A percentile compares a stretch with the other conserved stretches of the same genome.
Conservation (phyloP, 92 coral and sea anemone species). For the Porites evermanni region DNA sequence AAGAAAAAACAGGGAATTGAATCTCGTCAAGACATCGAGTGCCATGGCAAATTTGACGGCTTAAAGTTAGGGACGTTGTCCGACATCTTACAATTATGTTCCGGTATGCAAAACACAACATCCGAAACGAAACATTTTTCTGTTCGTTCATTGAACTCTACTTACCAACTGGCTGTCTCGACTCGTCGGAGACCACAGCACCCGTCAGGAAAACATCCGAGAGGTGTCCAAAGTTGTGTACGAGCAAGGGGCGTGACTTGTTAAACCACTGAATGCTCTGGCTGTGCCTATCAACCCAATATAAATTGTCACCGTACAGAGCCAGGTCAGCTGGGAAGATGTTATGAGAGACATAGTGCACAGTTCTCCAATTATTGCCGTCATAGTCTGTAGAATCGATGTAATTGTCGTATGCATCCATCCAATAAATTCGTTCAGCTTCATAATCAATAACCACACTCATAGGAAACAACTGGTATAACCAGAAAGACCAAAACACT, state of each 20-base stretch:
- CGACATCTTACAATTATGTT: too few relatives aligned
- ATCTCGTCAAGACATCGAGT: too few relatives aligned
- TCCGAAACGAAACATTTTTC: too few relatives aligned
- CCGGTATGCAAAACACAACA: too few relatives aligned
- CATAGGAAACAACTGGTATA: conserved; percentile 28
- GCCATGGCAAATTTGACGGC: too few relatives aligned
- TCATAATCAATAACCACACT: conserved; percentile 68
- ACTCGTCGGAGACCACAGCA: conserved; percentile 43
- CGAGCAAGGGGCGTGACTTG: neutral
- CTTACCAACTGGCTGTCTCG: conserved; percentile 66
- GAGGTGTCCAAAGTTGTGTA: conserved; percentile 42
- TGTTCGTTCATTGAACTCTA: neutral
- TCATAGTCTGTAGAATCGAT: conserved; percentile 63
- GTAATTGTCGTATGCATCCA: conserved; percentile 66
- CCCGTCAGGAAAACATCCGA: conserved; percentile 30
- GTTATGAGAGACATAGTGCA: neutral
- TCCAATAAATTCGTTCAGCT: conserved; percentile 57
- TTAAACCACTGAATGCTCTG: conserved; percentile 26
- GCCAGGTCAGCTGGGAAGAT: conserved; percentile 39
- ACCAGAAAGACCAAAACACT: conserved; percentile 5
- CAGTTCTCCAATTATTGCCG: conserved; percentile 37
- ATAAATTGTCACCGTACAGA: conserved; percentile 13
- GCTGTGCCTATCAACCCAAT: conserved; percentile 43
- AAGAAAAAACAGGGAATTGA: too few relatives aligned
- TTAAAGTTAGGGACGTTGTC: too few relatives aligned